These are phyloP conservation scores for Gila orcuttii DNA, from an alignment of 2,113 vertebrate genomes.

Conservation along the genomic window DNA sequence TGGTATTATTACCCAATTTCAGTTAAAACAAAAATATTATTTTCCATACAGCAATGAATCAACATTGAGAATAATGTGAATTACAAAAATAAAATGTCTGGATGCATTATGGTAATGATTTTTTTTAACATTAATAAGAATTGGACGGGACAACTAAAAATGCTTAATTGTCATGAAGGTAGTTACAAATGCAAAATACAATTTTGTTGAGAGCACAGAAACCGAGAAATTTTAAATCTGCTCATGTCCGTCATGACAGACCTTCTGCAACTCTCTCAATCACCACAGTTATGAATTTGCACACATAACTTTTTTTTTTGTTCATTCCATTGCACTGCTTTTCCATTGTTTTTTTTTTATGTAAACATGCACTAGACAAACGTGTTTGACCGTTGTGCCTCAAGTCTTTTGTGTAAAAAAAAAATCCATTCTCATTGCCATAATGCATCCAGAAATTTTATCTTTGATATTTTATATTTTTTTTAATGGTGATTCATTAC, in stretches of 20 bases:
- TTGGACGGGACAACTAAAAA: neutral
- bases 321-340: neutral
- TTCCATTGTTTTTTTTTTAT: neutral
- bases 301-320: neutral
- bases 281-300: neutral
- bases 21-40: too few relatives aligned
- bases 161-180: neutral
- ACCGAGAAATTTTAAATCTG: neutral
- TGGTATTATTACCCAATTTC: too few relatives aligned
- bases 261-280: neutral
- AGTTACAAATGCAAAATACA: neutral
- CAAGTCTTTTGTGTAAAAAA: neutral
- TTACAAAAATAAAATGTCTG: neutral
- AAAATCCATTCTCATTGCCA: neutral
- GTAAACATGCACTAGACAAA: neutral
- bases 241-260: neutral
- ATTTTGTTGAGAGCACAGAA: neutral
- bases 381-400: neutral
- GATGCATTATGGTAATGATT: neutral
- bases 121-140: neutral
- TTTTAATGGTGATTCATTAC: neutral
- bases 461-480: neutral
- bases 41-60: neutral
- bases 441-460: too few relatives aligned
- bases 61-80: neutral